Base-by-base conservation (phyloP, 2,888 invertebrate species). In the Petrolisthes cinctipes region DNA sequence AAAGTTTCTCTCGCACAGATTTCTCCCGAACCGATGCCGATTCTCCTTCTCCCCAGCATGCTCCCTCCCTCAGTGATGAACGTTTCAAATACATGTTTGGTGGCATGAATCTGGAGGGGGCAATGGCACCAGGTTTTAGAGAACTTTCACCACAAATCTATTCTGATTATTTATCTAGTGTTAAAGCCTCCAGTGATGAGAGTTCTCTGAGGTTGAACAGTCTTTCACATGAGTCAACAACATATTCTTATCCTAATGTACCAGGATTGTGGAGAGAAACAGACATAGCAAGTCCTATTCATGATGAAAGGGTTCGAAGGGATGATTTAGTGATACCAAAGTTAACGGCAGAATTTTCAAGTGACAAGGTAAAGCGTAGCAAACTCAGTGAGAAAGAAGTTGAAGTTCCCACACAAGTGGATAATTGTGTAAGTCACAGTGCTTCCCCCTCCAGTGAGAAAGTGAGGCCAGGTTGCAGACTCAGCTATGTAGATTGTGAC, bases 1-100 rank as follows among this genome's bases (percentile, higher is more conserved):
- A 97, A 93, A 96, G 96, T 93, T 96, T 96, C 92, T 96, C 91
- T n/a, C 91, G 91, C 23, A 91, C 92, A 20, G 92, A 92, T 83
- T 91, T 92, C 75, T 91, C 96, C 75, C 94, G 96, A 91, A 96
- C 96, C 92, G 96, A 95, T 57, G 95, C 95, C 91, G 92, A 92
- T 61, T 92, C 92, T 5, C 91, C 90, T 23, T 90, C 90, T 17
- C 90, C 90, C 14, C 89, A 90, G 76, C 89, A 88, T 68, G 89
- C 90, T 17, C 90, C 91, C 56, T 91, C 90, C 20, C 86, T 91
- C 37, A 89, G 86, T 85, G 91, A 91, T 75, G 89, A 89, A 20
- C 85, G 89, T 68, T 88, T 90, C 66, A 90, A 88, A 53, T 90
- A 91, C 80, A 86, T 90, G 88, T 90, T 89, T 85, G 78, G 88